Evolutionary conservation across 2,888 invertebrate genomes (phyloP).

Genomic region (Tineola bisselliella): DNA sequence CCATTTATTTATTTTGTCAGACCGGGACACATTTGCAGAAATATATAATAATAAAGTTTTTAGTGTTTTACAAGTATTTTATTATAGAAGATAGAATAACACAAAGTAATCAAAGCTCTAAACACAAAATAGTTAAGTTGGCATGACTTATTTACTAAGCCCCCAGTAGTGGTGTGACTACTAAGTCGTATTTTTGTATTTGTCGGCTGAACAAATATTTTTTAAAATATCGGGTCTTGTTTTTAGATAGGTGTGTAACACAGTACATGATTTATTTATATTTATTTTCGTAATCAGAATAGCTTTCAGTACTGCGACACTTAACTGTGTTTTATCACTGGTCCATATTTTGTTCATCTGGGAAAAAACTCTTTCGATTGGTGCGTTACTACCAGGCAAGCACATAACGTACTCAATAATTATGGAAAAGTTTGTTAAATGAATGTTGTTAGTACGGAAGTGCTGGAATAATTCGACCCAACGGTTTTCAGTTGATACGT

Average conservation of each 20-base stretch:
- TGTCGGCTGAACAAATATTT: no score
- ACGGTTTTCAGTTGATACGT: constrained; percentile 24
- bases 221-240: no score
- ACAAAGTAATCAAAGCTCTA: no score
- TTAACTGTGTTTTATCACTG: constrained; percentile 21
- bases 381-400: constrained; percentile 21
- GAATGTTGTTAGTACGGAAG: constrained; percentile 19
- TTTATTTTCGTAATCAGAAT: neutral
- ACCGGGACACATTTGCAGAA: no score
- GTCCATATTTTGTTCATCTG: constrained; percentile 22
- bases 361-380: constrained; percentile 16
- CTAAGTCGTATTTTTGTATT: no score
- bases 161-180: no score
- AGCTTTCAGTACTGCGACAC: constrained; percentile 7
- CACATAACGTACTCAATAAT: constrained; percentile 22
- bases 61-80: no score
- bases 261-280: constrained; percentile 8
- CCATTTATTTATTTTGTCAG: no score
- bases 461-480: constrained; percentile 23
- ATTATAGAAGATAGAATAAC: no score
- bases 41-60: no score
- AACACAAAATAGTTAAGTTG: no score
- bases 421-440: constrained; percentile 18
- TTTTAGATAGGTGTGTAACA: neutral
- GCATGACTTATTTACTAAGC: no score